A percentile compares a stretch with the other conserved stretches of the same genome.
These are phyloP conservation scores for Sesamia nonagrioides DNA, from an alignment of 1,140 invertebrate species.

Conservation along the genomic window DNA sequence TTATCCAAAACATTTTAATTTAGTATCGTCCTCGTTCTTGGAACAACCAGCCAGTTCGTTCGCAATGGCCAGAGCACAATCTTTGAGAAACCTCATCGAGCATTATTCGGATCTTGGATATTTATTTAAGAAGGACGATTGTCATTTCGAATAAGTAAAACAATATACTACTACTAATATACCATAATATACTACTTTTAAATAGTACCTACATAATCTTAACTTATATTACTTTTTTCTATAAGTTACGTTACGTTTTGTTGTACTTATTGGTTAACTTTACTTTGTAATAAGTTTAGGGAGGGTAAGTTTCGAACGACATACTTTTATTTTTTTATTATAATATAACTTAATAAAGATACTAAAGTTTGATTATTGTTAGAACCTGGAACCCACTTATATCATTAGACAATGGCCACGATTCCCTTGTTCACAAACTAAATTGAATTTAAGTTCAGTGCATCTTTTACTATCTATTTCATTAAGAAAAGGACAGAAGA, in stretches of 20 bases:
- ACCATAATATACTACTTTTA: conserved; percentile 1
- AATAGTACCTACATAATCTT: no score
- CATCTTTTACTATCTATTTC: no score
- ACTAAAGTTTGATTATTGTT: no score
- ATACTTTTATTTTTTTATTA: no score
- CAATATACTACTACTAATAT: neutral
- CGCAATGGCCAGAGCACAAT: conserved; percentile 52
- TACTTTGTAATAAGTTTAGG: neutral
- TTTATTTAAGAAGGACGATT: conserved; percentile 57
- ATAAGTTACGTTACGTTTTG: neutral
- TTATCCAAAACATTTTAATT: neutral
- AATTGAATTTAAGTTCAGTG: no score
- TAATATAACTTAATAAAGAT: no score
- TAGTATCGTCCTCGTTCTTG: neutral
- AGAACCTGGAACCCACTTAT: no score
- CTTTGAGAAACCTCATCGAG: conserved; percentile 57
- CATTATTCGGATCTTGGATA: conserved; percentile 51
- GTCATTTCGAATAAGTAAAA: conserved; percentile 17
- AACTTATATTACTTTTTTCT: neutral
- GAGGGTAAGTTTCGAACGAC: neutral
- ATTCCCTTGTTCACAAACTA: no score
- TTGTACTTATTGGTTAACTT: neutral
- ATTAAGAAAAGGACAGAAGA: no score
- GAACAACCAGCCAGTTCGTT: conserved; percentile 17
- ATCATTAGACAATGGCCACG: no score